Base-by-base conservation (phyloP, 2,113 vertebrate genomes). In the Nettapus auritus region DNA sequence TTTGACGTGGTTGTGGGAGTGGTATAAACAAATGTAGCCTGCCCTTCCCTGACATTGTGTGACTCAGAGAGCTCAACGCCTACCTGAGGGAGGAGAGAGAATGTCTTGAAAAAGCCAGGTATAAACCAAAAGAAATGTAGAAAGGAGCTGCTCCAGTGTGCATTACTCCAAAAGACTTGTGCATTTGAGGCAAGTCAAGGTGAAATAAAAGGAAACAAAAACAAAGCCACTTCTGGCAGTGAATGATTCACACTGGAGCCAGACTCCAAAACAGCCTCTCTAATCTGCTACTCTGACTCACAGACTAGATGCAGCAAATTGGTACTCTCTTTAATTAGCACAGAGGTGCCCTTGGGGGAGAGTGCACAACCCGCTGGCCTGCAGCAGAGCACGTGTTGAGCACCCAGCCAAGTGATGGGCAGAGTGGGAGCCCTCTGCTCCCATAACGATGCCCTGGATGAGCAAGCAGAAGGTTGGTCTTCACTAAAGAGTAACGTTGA, bases 11-110 rank as follows among this genome's bases (percentile, higher is more conserved):
- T 91, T 96, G 44, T 93, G 44, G n/a, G 13, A 66, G 85, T 82
- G 59, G 46, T 76, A 95, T 93, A 95, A 96, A 97, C 3, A 76
- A 96, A 95, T 40, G 55, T 69, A 69, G 18, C 93, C 92, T 95
- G 66, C 71, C 80, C 79, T 96, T 96, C 8, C 11, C 29, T 25
- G 53, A 86, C 57, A n/a, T 6, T 55, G 11, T 55, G 31, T 68
- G 76, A 83, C 76, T 93, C 91, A 67, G 77, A 91, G 73, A 90
- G 42, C 60, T 80, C 88, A 84, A 59, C 66, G 42, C 34, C 59
- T n/a, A 13, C 11, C 13, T 80, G 31, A 67, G 13, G 7, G 19
- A 64, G 15, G 7, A 79, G 13, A 11, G n/a, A 70, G 3, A 7
- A 52, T 15, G 4, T 57, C n/a, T 44, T 2, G 1, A 53, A 59